Evolutionary conservation across 2,797 vertebrate genomes (phyloP).

Genomic region (Arremon aurantiirostris): DNA sequence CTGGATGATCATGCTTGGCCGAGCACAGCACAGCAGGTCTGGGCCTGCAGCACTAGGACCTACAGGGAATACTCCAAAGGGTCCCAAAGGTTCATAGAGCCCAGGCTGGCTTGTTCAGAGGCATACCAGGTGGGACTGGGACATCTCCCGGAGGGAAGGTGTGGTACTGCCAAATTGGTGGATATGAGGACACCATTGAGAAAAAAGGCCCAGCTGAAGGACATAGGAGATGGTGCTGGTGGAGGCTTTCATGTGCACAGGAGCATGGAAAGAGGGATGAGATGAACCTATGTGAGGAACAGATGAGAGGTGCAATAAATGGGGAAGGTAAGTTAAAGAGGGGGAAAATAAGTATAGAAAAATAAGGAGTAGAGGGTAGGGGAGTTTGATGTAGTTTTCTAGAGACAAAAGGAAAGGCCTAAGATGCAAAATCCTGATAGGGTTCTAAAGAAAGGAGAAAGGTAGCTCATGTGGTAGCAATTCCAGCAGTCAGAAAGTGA

Average conservation of each 20-base stretch:
- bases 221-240: not conserved
- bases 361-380: not conserved
- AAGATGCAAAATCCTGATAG: not conserved
- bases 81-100: not conserved
- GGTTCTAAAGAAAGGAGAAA: not conserved
- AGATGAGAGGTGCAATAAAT: not conserved
- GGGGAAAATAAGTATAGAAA: not conserved
- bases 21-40: not conserved
- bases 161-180: not conserved
- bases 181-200: not conserved
- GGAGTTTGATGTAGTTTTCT: not conserved
- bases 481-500: not conserved
- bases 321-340: not conserved
- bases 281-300: not conserved
- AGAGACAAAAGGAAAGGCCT: not conserved
- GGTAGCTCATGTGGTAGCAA: not conserved
- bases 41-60: not conserved
- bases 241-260: not conserved
- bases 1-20: not conserved
- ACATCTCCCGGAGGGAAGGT: not conserved
- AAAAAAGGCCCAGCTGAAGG: not conserved
- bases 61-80: not conserved
- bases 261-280: not conserved
- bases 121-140: rapidly evolving
- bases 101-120: not conserved